Base-by-base conservation (phyloP, 1,140 invertebrate genomes). In the Psilanteris sp. region DNA sequence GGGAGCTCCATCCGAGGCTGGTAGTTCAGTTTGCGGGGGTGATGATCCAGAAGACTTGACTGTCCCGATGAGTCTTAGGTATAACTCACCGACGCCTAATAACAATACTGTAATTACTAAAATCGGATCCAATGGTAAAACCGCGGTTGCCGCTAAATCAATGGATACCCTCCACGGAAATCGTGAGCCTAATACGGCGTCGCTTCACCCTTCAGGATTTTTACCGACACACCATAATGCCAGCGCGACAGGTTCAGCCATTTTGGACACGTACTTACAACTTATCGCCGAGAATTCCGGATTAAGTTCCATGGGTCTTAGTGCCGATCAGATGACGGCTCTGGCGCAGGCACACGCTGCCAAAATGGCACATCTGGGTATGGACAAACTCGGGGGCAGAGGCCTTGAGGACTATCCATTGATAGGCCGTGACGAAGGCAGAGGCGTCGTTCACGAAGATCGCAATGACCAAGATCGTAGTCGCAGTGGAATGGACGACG, bases 41-140 rank as follows among this genome's bases (percentile, higher is more conserved):
- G 92, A 95, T 78, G 94, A 95, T 81, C 93, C 94, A 6, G 94
- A 96, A 82, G 94, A 95, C 75, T 88, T 96, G 9, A 94, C 94
- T 32, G 86, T 93, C 3, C 90, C 91, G 0, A 85, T 90, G 29
- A 88, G 86, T 18, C 68, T 87, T 0, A 83, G 83, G 64, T 86
- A 87, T 29, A 84, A 82, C 6, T 88, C 86, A 1, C 82, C 85
- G 1, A 85, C 86, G 15, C 86, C 84, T 0, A 86, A 87, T 70
- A 85, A 87, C 61, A 86, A 88, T 64, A 87, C 87, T 0, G 85
- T 87, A 1, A 89, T 89, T 37, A 88, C 87, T 10, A 89, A 81
- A 29, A 78, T 78, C 18, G 61, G 75, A 43, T 44, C 73, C 26
- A 81, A 83, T 55, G 67, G 73, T 22, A 74, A 61, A 29, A 80